phyloP scores from a whole-genome alignment of 2,113 vertebrate species.

The Malurus alboscapulatus region DNA sequence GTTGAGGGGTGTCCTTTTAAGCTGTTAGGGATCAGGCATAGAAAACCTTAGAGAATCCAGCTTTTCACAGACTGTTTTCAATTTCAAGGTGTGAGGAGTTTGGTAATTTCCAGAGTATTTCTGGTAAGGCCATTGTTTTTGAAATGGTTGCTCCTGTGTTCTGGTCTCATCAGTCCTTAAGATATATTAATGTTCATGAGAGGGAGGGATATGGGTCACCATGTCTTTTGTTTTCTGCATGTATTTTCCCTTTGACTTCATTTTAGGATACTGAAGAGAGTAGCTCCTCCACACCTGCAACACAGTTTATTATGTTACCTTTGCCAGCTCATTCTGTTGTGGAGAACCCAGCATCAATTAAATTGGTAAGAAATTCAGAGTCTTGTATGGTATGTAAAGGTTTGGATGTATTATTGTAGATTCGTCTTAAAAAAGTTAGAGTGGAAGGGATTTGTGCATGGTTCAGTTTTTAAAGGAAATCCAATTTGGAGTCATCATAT shows the following conservation, averaged over 20 bases:
- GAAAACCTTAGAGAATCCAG: neutral
- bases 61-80: neutral
- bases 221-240: neutral
- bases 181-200: neutral
- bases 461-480: neutral
- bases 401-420: neutral
- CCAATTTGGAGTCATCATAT: rapidly evolving
- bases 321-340: constrained; percentile 81
- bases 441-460: neutral
- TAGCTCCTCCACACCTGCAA: constrained; percentile 73
- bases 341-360: constrained; percentile 83
- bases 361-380: constrained; percentile 81
- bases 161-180: neutral
- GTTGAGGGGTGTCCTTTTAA: neutral
- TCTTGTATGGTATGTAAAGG: neutral
- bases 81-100: neutral
- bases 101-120: neutral
- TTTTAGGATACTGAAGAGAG: constrained; percentile 82
- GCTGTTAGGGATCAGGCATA: neutral
- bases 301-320: constrained; percentile 89
- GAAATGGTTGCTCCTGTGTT: neutral
- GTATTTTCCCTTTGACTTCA: neutral
- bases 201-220: neutral
- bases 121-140: neutral
- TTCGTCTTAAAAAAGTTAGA: neutral